Base-by-base conservation (phyloP, 2,888 invertebrate species). In the Daptonema setosum region DNA sequence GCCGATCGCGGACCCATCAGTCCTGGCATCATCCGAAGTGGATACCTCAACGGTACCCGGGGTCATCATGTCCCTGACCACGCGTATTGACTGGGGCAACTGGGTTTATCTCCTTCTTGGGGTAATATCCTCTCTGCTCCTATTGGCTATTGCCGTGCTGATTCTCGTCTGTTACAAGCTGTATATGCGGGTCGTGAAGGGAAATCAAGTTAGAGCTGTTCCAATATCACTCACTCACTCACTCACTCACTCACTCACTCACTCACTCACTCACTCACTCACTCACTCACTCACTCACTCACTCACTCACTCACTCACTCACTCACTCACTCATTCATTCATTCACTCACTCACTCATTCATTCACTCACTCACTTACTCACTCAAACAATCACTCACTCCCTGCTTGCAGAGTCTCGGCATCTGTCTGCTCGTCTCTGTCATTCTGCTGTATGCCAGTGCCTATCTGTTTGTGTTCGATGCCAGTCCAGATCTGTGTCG, bases 391-490 rank as follows among this genome's bases (percentile, higher is more conserved):
- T n/a, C n/a, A n/a, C n/a, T n/a, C 20, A 11, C 53, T n/a, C 25
- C 54, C 8, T 17, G 43, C 50, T 68, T 68, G 59, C 68, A 68
- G 57, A 65, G 65, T 8, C 61, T 68, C n/a, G 68, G 68, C 50
- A 66, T 68, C 45, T 63, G 64, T 22, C 61, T 67, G 20, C 60
- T 68, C n/a, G 56, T 63, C 54, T 67, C 67, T 55, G 67, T 68
- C 45, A 62, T 65, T 43, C 53, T 63, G 25, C 60, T 68, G 41
- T 66, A 66, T 56, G 57, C 60, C 45, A 66, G 66, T 24, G 63
- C 64, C 28, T 69, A 61, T 57, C 63, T 67, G 61, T 68, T 67
- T 60, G 60, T 66, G 52, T 63, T 66, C 54, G 67, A 67, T 56
- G 57, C 66, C 2, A 63, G 64, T 43, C 63, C 65, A 48, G 56